Base-by-base conservation (phyloP, 2,888 invertebrate species). In the Lasioglossum calceatum region DNA sequence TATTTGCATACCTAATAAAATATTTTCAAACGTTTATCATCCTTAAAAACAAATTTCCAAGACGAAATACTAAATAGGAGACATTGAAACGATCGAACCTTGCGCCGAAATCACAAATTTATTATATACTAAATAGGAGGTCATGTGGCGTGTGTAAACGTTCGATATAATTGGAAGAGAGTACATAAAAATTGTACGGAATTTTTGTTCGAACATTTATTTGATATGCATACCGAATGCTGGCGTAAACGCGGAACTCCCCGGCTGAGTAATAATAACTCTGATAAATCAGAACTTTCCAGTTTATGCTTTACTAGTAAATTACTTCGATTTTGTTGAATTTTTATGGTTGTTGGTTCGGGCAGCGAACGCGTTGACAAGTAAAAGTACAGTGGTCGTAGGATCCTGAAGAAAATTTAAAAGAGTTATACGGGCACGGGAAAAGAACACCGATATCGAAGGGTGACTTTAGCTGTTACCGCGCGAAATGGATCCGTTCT, bases 401-500 rank as follows among this genome's bases (percentile, higher is more conserved):
- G 77, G 77, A 64, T 85, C 67, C 16, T 27, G 70, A 61, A 74
- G 77, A n/a, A 64, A 85, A 85, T 86, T 77, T 61, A 61, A 50
- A 85, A 77, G 79, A 86, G 64, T 85, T 77, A 85, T 79, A 71
- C 42, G 54, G 36, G 42, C 76, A 64, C 67, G 76, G 77, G n/a
- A 42, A 64, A 77, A 54, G 67, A 27, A 81, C 42, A 61, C 42
- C 72, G 78, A 79, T 76, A 76, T 67, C 64, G 78, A 70, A 2
- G 36, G 67, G 16, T 23, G 76, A 76, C 76, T 81, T 61, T 76
- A 73, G 79, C 78, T 70, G 78, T 77, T 81, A 73, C 76, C 70
- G 72, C 36, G 72, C 42, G 78, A 86, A 86, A 86, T 86, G 81
- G 75, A 81, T 81, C 79, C 81, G 72, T 72, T 61, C 27, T 23